These are phyloP conservation scores for Pseudoatta argentina DNA, from an alignment of 1,140 invertebrate species.

Conservation along the genomic window DNA sequence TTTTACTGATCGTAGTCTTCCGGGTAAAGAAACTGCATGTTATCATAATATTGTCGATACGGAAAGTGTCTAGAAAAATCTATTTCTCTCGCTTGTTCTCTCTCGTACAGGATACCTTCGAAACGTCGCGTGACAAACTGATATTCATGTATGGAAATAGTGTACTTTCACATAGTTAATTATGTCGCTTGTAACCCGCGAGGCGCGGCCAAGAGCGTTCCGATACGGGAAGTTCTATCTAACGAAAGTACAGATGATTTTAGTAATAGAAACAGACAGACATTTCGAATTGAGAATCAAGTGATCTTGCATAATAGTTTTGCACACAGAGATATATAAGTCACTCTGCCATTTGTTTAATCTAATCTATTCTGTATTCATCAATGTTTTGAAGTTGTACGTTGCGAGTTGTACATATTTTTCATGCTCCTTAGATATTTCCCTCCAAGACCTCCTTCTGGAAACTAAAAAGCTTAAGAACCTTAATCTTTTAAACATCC, in stretches of 20 bases:
- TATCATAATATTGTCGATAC: neutral
- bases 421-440: neutral
- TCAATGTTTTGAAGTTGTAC: neutral
- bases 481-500: conserved; percentile 14
- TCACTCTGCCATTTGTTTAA: neutral
- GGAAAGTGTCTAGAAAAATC: conserved; percentile 36
- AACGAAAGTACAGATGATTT: conserved; percentile 35
- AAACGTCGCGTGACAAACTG: conserved; percentile 65
- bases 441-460: neutral
- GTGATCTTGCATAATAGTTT: neutral
- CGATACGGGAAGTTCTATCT: conserved; percentile 31
- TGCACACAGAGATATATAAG: neutral
- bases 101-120: neutral
- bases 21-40: neutral
- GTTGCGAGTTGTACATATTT: neutral
- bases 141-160: conserved; percentile 56
- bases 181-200: conserved; percentile 52
- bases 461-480: neutral
- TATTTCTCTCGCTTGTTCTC: conserved; percentile 6
- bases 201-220: conserved; percentile 45
- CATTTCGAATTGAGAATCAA: conserved; percentile 11
- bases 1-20: neutral
- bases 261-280: neutral
- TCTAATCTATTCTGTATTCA: neutral
- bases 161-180: conserved; percentile 64